Evolutionary conservation across 2,797 vertebrate genomes (phyloP).

Genomic region (Pelochelys cantorii): DNA sequence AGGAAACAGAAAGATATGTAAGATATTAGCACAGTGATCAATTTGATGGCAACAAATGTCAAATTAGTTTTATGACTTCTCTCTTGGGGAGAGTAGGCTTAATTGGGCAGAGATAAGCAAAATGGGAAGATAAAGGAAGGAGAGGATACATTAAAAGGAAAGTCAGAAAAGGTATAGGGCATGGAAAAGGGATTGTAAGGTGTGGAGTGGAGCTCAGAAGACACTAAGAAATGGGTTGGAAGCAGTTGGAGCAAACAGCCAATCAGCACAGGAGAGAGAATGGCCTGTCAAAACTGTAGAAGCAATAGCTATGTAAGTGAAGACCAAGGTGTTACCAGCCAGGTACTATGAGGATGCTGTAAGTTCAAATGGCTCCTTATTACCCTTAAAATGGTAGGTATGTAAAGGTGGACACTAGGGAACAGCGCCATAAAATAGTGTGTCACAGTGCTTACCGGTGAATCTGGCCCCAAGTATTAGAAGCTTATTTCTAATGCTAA

Average conservation of each 20-base stretch:
- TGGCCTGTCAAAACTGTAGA: not conserved
- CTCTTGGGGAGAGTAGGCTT: not conserved
- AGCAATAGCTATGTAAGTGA: not conserved
- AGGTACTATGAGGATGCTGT: not conserved
- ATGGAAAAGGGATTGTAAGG: not conserved
- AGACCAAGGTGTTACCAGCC: not conserved
- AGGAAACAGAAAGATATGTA: not conserved
- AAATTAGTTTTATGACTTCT: not conserved
- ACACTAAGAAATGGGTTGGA: not conserved
- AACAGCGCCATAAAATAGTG: not conserved
- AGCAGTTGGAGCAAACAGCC: not conserved
- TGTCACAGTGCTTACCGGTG: fast-evolving
- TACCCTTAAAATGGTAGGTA: not conserved
- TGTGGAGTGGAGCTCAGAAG: not conserved
- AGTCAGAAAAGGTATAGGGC: not conserved
- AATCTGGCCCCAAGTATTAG: not conserved
- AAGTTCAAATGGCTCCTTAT: not conserved
- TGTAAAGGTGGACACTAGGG: not conserved
- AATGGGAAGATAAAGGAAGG: not conserved
- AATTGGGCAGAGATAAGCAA: not conserved
- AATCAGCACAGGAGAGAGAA: not conserved
- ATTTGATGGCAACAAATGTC: not conserved
- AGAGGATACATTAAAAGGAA: not conserved
- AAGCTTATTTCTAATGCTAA: not conserved
- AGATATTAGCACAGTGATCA: not conserved